Evolutionary conservation across 2,797 vertebrate genomes (phyloP).

Genomic region (Anisognathus igniventris): DNA sequence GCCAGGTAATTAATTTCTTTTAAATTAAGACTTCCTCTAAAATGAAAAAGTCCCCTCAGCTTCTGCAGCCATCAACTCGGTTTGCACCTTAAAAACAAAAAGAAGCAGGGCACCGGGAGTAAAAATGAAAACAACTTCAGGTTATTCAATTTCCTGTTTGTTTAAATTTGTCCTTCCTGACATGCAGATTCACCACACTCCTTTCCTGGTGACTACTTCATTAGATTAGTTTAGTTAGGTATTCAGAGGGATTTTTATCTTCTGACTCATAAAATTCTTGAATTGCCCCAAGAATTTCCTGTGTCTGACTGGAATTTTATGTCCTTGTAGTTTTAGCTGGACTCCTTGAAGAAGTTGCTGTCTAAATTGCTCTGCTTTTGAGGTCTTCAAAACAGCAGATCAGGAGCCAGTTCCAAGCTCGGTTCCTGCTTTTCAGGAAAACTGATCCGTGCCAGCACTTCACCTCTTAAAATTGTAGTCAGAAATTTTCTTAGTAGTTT

Average conservation of each 20-base stretch:
- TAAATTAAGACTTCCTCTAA: slow-evolving; percentile 1
- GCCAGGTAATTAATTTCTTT: slow-evolving; percentile 3
- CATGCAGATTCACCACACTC: slow-evolving; percentile 68
- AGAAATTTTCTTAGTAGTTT: slow-evolving; percentile 42
- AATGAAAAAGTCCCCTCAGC: not conserved
- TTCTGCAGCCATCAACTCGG: not conserved
- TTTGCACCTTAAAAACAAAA: slow-evolving; percentile 7
- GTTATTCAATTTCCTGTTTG: slow-evolving; percentile 79
- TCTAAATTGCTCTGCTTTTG: slow-evolving; percentile 60
- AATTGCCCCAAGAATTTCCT: slow-evolving; percentile 81
- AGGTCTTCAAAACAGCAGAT: slow-evolving; percentile 52
- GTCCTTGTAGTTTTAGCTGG: slow-evolving; percentile 80
- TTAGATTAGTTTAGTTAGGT: slow-evolving; percentile 76
- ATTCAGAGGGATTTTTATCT: slow-evolving; percentile 80
- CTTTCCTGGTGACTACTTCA: slow-evolving; percentile 73
- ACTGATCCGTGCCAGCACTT: slow-evolving; percentile 54
- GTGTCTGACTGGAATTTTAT: slow-evolving; percentile 77
- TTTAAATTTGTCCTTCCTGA: slow-evolving; percentile 68
- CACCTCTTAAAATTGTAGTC: slow-evolving; percentile 48
- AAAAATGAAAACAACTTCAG: slow-evolving; percentile 65
- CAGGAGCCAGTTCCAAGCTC: slow-evolving; percentile 43
- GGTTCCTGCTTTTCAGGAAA: slow-evolving; percentile 72
- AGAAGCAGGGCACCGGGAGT: not conserved
- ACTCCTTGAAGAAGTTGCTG: slow-evolving; percentile 71
- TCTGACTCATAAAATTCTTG: slow-evolving; percentile 85